Percentiles rank a stretch among this genome's conserved stretches.
phyloP scores from a whole-genome alignment of 2,113 vertebrate genomes.

The Gobiocypris rarus region DNA sequence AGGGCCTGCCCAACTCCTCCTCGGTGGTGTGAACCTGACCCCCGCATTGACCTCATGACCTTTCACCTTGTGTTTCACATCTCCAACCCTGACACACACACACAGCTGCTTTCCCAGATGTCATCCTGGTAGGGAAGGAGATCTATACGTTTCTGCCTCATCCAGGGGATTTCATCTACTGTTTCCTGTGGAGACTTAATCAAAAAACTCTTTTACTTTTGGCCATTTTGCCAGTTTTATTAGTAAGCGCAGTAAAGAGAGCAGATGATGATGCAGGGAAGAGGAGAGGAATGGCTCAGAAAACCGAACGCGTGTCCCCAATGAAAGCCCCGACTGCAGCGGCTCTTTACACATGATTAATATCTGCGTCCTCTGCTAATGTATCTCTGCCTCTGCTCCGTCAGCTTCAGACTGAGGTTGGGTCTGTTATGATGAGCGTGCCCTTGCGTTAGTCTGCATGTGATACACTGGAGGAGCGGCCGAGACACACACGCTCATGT shows the following conservation, averaged over 20 bases:
- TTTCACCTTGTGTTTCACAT: not conserved
- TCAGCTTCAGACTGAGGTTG: no score
- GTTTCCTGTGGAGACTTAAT: conserved; percentile 68
- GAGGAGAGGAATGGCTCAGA: not conserved
- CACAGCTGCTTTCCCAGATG: not conserved
- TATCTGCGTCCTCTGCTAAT: not conserved
- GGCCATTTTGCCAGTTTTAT: not conserved
- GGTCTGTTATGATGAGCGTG: conserved; percentile 67
- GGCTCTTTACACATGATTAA: not conserved
- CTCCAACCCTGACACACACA: no score
- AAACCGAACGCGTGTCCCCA: not conserved
- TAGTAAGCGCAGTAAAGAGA: not conserved
- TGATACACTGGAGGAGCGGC: conserved; percentile 86
- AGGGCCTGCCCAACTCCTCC: conserved; percentile 92
- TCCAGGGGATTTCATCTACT: conserved; percentile 54
- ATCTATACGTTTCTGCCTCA: not conserved
- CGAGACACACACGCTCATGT: conserved; percentile 88
- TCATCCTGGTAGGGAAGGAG: not conserved
- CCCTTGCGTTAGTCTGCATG: conserved; percentile 80
- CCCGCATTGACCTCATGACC: conserved; percentile 30
- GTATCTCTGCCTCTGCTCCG: conserved; percentile 40
- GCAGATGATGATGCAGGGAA: no score
- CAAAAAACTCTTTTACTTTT: not conserved
- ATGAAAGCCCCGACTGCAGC: not conserved
- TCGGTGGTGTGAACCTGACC: conserved; percentile 86